Conservation (phyloP, 1,140 invertebrate genomes). For the Pollicipes pollicipes region DNA sequence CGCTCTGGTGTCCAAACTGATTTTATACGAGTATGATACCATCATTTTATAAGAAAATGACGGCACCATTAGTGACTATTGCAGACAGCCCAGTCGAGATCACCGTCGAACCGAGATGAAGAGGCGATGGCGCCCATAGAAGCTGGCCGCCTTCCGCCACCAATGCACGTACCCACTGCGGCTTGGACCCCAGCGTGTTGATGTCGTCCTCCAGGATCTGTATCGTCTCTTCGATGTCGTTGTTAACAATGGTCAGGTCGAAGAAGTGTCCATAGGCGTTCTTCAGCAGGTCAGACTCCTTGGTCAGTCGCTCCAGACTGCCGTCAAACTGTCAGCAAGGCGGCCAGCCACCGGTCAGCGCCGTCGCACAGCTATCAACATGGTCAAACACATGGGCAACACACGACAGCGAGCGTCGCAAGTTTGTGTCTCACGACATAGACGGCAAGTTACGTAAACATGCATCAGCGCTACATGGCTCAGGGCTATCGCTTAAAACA, state of each 20-base stretch:
- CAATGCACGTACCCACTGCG: slow-evolving; percentile 70
- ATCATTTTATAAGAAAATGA: too few species aligned
- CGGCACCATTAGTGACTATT: too few species aligned
- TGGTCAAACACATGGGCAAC: background rate
- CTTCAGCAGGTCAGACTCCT: slow-evolving; percentile 86
- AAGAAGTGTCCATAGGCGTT: slow-evolving; percentile 96
- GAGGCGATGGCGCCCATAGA: too few species aligned
- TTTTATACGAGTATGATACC: too few species aligned
- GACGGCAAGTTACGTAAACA: background rate
- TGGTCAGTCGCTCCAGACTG: slow-evolving; percentile 80
- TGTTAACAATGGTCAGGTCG: slow-evolving; percentile 94
- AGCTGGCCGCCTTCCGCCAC: too few species aligned
- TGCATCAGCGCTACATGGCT: background rate
- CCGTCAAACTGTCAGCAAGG: slow-evolving; percentile 72
- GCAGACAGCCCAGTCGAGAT: too few species aligned
- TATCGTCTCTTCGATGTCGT: slow-evolving; percentile 98
- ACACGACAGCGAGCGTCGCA: background rate
- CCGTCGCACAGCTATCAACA: slow-evolving; percentile 19
- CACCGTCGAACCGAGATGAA: too few species aligned
- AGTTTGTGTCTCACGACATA: slow-evolving; percentile 8
- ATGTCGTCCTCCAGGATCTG: slow-evolving; percentile 73
- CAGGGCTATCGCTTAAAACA: too few species aligned
- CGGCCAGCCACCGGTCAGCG: too few species aligned
- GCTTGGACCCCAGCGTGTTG: slow-evolving; percentile 67
- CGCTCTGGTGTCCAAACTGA: too few species aligned